phyloP scores from a whole-genome alignment of 2,888 invertebrate species.

The Subacronicta megacephala region DNA sequence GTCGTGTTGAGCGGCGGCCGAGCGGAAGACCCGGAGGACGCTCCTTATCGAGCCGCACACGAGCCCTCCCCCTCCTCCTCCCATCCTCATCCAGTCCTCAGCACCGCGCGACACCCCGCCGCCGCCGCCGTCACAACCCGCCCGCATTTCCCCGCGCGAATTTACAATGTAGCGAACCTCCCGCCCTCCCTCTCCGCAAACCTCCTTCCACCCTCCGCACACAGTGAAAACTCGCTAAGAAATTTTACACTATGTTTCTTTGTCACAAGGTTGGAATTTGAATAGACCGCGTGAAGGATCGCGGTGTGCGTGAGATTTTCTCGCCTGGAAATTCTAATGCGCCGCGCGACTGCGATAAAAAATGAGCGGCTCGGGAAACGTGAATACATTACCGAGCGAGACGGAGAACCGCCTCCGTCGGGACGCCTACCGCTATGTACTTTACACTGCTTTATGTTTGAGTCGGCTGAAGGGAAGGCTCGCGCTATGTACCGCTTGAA shows the following conservation, averaged over 20 bases:
- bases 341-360: slow-evolving; percentile 89
- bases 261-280: slow-evolving; percentile 26
- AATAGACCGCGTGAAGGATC: slow-evolving; percentile 9
- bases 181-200: slow-evolving; percentile 63
- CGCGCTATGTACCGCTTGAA: slow-evolving; percentile 67
- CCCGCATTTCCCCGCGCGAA: slow-evolving; percentile 72
- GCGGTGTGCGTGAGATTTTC: slow-evolving; percentile 86
- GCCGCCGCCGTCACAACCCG: slow-evolving; percentile 37
- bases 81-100: slow-evolving; percentile 36
- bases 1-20: slow-evolving; percentile 32
- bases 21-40: slow-evolving; percentile 55
- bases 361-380: slow-evolving; percentile 86
- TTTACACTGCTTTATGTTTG: slow-evolving; percentile 82
- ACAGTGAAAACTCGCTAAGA: slow-evolving; percentile 20
- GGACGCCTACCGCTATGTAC: slow-evolving; percentile 67
- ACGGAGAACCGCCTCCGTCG: slow-evolving; percentile 68
- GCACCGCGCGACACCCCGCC: slow-evolving; percentile 22
- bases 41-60: slow-evolving; percentile 74
- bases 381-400: slow-evolving; percentile 87
- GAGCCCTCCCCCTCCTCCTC: slow-evolving; percentile 51
- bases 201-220: slow-evolving; percentile 51
- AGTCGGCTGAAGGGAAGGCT: slow-evolving; percentile 77
- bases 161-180: slow-evolving; percentile 81
- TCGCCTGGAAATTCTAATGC: slow-evolving; percentile 89
- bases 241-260: slow-evolving; percentile 15